phyloP scores from a whole-genome alignment of 2,797 vertebrate genomes.

The Leuciscus waleckii region DNA sequence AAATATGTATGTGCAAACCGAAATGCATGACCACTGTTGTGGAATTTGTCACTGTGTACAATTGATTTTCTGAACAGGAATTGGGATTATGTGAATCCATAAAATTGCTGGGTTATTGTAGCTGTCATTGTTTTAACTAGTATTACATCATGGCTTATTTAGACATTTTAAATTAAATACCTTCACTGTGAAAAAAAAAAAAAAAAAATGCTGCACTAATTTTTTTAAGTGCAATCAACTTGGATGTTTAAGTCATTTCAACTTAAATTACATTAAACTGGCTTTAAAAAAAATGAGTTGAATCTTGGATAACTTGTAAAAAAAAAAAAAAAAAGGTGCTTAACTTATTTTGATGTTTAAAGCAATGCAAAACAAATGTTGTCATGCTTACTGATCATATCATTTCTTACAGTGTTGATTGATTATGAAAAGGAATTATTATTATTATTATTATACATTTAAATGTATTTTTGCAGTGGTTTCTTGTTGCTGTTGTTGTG shows the following conservation, averaged over 20 bases:
- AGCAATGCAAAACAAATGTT: too few relatives aligned
- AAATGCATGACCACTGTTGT: neutral
- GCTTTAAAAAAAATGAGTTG: too few relatives aligned
- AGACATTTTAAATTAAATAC: neutral
- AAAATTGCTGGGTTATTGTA: neutral
- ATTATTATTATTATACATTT: conserved; percentile 8
- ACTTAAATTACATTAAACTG: too few relatives aligned
- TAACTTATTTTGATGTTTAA: too few relatives aligned
- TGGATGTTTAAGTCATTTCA: too few relatives aligned
- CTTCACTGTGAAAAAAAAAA: neutral
- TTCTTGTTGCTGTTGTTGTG: neutral
- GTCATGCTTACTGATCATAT: too few relatives aligned
- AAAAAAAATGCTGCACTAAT: too few relatives aligned
- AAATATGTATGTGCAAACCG: neutral
- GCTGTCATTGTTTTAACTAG: neutral
- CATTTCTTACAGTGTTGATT: neutral
- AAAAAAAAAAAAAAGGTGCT: too few relatives aligned
- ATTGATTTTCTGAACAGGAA: neutral
- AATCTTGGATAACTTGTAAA: too few relatives aligned
- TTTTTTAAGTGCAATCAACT: too few relatives aligned
- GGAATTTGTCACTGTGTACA: neutral
- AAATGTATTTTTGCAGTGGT: neutral
- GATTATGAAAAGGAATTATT: neutral
- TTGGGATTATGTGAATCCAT: neutral
- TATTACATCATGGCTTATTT: neutral